These are phyloP conservation scores for Daktulosphaira vitifoliae DNA, from an alignment of 1,140 invertebrate genomes.

Conservation along the genomic window DNA sequence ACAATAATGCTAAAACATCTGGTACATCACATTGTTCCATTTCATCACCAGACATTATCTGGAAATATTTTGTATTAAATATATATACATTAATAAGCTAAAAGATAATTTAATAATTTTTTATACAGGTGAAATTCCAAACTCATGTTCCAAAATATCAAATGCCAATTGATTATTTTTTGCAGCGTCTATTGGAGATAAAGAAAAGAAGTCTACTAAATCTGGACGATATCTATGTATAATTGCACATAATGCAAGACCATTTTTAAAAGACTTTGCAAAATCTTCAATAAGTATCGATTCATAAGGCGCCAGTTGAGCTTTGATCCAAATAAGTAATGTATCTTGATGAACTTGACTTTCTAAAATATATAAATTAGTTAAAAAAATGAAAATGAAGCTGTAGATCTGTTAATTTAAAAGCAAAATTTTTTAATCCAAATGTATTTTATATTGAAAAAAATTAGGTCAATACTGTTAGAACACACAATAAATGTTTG, in stretches of 20 bases:
- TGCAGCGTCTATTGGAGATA: slow-evolving; percentile 54
- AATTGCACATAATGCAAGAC: slow-evolving; percentile 71
- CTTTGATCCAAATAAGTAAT: slow-evolving; percentile 65
- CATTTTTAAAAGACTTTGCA: slow-evolving; percentile 62
- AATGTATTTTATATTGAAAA: too few species aligned
- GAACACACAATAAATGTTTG: neutral
- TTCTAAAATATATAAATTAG: slow-evolving; percentile 44
- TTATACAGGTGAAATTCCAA: slow-evolving; percentile 62
- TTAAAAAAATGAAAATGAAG: too few species aligned
- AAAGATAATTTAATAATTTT: slow-evolving; percentile 2
- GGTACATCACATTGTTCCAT: slow-evolving; percentile 61
- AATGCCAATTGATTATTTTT: slow-evolving; percentile 75
- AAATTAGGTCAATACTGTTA: slow-evolving; percentile 1
- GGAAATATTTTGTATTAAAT: slow-evolving; percentile 38
- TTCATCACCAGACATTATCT: slow-evolving; percentile 71
- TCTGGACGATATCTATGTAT: slow-evolving; percentile 81
- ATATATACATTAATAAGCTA: neutral
- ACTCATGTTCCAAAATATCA: slow-evolving; percentile 66
- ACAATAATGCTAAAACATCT: slow-evolving; percentile 67
- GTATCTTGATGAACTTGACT: slow-evolving; percentile 61
- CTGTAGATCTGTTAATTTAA: too few species aligned
- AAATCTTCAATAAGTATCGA: slow-evolving; percentile 60
- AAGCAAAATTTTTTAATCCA: too few species aligned
- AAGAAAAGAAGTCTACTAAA: slow-evolving; percentile 62
- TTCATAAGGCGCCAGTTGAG: slow-evolving; percentile 59